These are phyloP conservation scores for Harpagifer antarcticus DNA, from an alignment of 2,797 vertebrate genomes.

Conservation along the genomic window DNA sequence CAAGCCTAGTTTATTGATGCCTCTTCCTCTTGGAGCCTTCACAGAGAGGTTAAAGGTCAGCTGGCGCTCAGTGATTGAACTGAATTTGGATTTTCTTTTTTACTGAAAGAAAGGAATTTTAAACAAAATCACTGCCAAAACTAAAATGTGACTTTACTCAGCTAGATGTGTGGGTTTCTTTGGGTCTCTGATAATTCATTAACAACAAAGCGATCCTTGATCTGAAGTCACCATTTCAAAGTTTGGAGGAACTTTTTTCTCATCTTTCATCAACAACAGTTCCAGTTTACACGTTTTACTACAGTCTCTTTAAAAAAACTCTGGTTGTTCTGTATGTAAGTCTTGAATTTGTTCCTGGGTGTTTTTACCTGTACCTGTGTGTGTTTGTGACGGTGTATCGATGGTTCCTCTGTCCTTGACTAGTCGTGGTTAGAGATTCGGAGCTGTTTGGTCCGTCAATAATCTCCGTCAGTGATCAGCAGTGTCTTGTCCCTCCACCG, in stretches of 20 bases:
- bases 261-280: conserved; percentile 5
- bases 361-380: conserved; percentile 60
- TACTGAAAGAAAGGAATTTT: neutral
- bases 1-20: neutral
- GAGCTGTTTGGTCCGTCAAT: conserved; percentile 59
- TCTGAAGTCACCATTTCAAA: conserved; percentile 49
- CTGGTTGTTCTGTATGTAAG: conserved; percentile 51
- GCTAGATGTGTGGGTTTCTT: conserved; percentile 17
- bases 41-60: conserved; percentile 14
- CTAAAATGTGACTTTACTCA: conserved; percentile 17
- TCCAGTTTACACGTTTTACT: conserved; percentile 32
- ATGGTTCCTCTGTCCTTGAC: conserved; percentile 62
- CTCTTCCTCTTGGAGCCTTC: conserved; percentile 2
- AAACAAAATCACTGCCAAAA: conserved; percentile 62
- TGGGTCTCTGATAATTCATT: conserved; percentile 5
- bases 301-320: conserved; percentile 22
- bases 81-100: conserved; percentile 3
- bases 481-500: conserved; percentile 53
- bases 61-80: neutral
- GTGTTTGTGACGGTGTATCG: conserved; percentile 57
- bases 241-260: conserved; percentile 26
- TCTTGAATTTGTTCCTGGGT: conserved; percentile 54
- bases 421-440: conserved; percentile 60
- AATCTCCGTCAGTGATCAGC: conserved; percentile 62
- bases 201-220: conserved; percentile 45